phyloP scores from a whole-genome alignment of 2,113 vertebrate genomes.

The Diadophis punctatus region DNA sequence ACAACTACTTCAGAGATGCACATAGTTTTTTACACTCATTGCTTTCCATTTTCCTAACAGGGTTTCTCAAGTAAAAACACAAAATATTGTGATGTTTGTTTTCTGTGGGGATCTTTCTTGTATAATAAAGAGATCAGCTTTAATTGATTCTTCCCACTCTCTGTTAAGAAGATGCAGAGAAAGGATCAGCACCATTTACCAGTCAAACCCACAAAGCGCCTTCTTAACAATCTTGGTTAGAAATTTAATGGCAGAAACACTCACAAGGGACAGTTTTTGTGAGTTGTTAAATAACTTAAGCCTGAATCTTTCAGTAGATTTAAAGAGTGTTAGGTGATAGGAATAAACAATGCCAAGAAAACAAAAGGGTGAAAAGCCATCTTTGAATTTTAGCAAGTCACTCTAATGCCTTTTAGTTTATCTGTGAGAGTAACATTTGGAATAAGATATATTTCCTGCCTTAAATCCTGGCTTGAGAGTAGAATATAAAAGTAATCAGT shows the following conservation, averaged over 20 bases:
- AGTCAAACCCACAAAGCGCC: not conserved
- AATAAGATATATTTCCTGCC: not conserved
- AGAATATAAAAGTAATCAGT: not conserved
- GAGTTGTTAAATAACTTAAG: not conserved
- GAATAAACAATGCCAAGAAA: not conserved
- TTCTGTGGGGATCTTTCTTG: not conserved
- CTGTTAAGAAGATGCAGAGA: not conserved
- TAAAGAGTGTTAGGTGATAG: not conserved
- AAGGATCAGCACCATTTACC: not conserved
- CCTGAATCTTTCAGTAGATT: not conserved
- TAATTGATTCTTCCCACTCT: rapidly evolving
- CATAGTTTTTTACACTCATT: not conserved
- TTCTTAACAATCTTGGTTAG: not conserved
- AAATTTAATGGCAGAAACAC: not conserved
- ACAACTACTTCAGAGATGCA: not conserved
- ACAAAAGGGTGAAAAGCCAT: not conserved
- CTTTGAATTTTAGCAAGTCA: not conserved
- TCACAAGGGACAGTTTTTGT: not conserved
- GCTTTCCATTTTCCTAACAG: not conserved
- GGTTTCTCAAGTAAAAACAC: constrained; percentile 7
- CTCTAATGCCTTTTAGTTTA: not conserved
- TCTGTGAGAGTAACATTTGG: not conserved
- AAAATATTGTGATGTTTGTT: not conserved
- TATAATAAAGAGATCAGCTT: not conserved
- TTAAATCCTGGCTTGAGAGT: not conserved